Conservation (phyloP, 2,888 invertebrate species). For the Drosophila quinaria region DNA sequence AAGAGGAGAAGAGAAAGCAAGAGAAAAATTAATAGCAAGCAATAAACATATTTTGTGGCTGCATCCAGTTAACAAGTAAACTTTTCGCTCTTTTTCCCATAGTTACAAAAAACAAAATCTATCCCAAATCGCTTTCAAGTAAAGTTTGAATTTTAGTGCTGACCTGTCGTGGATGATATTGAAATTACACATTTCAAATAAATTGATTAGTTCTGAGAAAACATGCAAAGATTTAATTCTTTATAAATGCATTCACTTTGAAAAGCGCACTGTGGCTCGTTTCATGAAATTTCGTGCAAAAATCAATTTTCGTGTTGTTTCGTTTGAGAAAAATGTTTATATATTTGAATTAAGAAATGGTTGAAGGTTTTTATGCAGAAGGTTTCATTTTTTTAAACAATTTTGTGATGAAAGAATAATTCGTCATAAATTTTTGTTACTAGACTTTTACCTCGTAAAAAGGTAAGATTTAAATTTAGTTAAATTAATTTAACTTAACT, state of each 20-base stretch:
- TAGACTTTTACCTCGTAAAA: no score
- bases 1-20: neutral
- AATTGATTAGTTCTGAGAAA: neutral
- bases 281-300: no score
- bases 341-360: no score
- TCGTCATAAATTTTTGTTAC: no score
- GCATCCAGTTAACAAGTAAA: slow-evolving; percentile 4
- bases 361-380: no score
- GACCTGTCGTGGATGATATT: neutral
- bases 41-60: neutral
- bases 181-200: neutral
- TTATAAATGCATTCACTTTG: neutral
- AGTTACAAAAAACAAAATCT: neutral
- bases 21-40: neutral
- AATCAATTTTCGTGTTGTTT: no score
- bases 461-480: no score
- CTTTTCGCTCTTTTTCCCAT: slow-evolving; percentile 3
- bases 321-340: no score
- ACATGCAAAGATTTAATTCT: neutral
- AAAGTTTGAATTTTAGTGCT: neutral
- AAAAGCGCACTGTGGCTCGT: no score
- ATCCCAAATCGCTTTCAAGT: slow-evolving; percentile 1
- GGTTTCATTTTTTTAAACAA: no score
- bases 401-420: no score
- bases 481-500: no score